Evolutionary conservation across 2,113 vertebrate genomes (phyloP).

Genomic region (Etheostoma cragini): DNA sequence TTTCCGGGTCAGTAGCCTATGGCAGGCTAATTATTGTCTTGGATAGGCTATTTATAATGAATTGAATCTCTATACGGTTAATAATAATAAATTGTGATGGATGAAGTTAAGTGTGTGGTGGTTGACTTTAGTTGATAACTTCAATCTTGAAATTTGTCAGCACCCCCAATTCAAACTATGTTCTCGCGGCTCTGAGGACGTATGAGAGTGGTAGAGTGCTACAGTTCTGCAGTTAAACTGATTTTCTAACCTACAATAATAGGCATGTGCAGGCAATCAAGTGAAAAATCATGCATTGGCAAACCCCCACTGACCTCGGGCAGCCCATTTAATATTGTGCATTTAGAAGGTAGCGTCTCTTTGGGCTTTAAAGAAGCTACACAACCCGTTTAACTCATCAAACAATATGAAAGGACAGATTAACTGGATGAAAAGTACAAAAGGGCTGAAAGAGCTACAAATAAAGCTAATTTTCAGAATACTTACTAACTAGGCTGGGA

Average conservation of each 20-base stretch:
- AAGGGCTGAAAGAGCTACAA: slow-evolving; percentile 1
- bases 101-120: too few relatives aligned
- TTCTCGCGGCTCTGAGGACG: too few relatives aligned
- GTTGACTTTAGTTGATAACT: too few relatives aligned
- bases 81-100: too few relatives aligned
- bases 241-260: slow-evolving; percentile 30
- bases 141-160: too few relatives aligned
- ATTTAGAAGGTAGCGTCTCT: slow-evolving; percentile 20
- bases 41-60: too few relatives aligned
- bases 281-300: slow-evolving; percentile 13
- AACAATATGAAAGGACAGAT: slow-evolving; percentile 6
- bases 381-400: slow-evolving; percentile 1
- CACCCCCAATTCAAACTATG: too few relatives aligned
- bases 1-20: too few relatives aligned
- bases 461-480: slow-evolving; percentile 14
- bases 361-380: slow-evolving; percentile 1
- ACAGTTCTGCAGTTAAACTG: slow-evolving; percentile 36
- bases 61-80: too few relatives aligned
- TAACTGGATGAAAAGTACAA: neutral
- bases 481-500: neutral
- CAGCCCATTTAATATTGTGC: slow-evolving; percentile 23
- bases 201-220: slow-evolving; percentile 34
- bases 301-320: slow-evolving; percentile 35
- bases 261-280: slow-evolving; percentile 29
- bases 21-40: too few relatives aligned